These are phyloP conservation scores for Epizoanthus rinbou DNA, from an alignment of 92 coral and sea anemone genomes.

Conservation along the genomic window DNA sequence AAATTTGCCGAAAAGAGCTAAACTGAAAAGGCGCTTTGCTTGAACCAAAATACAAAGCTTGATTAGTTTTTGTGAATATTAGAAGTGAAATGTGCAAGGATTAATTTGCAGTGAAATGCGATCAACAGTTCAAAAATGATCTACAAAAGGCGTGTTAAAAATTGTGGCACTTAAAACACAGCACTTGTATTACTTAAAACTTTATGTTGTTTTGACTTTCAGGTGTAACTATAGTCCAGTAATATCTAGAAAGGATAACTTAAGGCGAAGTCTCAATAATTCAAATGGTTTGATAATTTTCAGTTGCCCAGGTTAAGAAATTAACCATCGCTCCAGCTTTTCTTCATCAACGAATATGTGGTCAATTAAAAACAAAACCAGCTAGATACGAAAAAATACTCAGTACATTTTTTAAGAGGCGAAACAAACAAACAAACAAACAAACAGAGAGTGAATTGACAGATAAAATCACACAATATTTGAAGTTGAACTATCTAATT, in stretches of 20 bases:
- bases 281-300: not conserved
- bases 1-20: not conserved
- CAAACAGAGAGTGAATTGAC: constrained; percentile 17
- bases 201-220: constrained; percentile 1
- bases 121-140: not conserved
- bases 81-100: not conserved
- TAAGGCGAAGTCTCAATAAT: not conserved
- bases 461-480: constrained; percentile 36
- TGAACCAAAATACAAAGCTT: no score
- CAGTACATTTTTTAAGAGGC: not conserved
- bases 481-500: constrained; percentile 44
- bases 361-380: constrained; percentile 1
- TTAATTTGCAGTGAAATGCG: not conserved
- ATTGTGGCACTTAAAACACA: not conserved
- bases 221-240: not conserved
- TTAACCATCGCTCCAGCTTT: not conserved
- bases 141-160: not conserved
- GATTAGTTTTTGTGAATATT: no score
- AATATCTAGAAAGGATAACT: not conserved
- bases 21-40: constrained; percentile 2
- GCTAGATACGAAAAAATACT: not conserved
- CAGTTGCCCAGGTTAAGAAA: not conserved
- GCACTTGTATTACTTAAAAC: no score
- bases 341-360: not conserved
- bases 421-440: constrained; percentile 9